phyloP scores from a whole-genome alignment of 2,113 vertebrate genomes.

The Rhadina sibilatrix region DNA sequence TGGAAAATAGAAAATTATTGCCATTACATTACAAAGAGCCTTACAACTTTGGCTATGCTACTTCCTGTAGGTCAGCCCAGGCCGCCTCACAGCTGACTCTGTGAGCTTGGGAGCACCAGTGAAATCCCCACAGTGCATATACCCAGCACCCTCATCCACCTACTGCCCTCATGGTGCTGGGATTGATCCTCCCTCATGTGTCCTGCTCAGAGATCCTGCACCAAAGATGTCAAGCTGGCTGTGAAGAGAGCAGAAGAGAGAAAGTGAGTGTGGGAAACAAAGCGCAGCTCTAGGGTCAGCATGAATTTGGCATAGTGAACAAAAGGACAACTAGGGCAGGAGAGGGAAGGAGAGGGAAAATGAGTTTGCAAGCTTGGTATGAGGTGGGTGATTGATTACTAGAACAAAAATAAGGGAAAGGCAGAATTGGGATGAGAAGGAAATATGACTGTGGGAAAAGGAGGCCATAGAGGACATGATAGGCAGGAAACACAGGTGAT shows the following conservation, averaged over 20 bases:
- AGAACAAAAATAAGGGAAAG: background rate
- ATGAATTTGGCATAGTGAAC: background rate
- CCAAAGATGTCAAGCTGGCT: background rate
- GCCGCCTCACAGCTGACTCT: background rate
- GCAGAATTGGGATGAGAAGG: background rate
- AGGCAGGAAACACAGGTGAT: background rate
- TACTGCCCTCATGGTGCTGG: background rate
- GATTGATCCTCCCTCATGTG: rapidly evolving
- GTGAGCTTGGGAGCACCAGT: background rate
- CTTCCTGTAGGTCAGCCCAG: background rate
- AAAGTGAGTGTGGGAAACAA: background rate
- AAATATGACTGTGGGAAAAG: background rate
- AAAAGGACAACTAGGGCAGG: background rate
- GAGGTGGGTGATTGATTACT: background rate
- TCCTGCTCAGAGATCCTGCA: background rate
- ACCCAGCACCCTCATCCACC: background rate
- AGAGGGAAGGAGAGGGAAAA: background rate
- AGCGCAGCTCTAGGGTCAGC: background rate
- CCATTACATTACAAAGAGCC: background rate
- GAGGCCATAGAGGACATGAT: background rate
- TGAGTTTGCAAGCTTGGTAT: background rate
- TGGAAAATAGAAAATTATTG: background rate
- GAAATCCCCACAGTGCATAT: background rate
- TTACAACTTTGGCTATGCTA: background rate
- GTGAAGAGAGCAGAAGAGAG: background rate